A percentile compares a stretch with the other conserved stretches of the same genome.
Conservation (phyloP, 2,113 vertebrate genomes). For the Lota lota region DNA sequence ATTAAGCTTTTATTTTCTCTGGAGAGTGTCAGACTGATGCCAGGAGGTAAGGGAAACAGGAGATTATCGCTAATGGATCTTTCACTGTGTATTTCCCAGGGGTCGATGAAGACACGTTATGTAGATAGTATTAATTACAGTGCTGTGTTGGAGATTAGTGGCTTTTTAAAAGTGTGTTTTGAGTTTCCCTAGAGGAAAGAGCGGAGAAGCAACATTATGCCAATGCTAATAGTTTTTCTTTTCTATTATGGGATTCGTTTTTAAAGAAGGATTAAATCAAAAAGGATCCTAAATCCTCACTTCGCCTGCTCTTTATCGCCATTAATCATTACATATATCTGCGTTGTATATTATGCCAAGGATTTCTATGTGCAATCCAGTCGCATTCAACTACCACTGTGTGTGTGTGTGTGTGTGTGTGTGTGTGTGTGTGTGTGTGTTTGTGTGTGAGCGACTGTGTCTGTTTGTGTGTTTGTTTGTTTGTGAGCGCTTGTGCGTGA, state of each 20-base stretch:
- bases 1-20: too few relatives aligned
- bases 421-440: neutral
- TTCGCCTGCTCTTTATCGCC: too few relatives aligned
- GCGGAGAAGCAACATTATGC: neutral
- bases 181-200: constrained; percentile 18
- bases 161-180: constrained; percentile 26
- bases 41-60: too few relatives aligned
- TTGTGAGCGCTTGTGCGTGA: neutral
- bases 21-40: too few relatives aligned
- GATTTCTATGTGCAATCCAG: neutral
- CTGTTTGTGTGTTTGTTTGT: too few relatives aligned
- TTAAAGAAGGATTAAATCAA: too few relatives aligned
- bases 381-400: too few relatives aligned
- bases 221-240: neutral
- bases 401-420: too few relatives aligned
- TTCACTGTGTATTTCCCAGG: neutral
- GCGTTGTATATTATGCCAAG: neutral
- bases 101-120: neutral
- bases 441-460: too few relatives aligned
- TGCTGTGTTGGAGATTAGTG: neutral
- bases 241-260: too few relatives aligned
- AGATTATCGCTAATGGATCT: neutral
- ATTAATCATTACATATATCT: neutral
- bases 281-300: too few relatives aligned
- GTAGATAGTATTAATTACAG: constrained; percentile 1